Evolutionary conservation across 2,888 invertebrate species (phyloP), one percentile per base, ranked within the genome.

Genomic region (Tuta absoluta): DNA sequence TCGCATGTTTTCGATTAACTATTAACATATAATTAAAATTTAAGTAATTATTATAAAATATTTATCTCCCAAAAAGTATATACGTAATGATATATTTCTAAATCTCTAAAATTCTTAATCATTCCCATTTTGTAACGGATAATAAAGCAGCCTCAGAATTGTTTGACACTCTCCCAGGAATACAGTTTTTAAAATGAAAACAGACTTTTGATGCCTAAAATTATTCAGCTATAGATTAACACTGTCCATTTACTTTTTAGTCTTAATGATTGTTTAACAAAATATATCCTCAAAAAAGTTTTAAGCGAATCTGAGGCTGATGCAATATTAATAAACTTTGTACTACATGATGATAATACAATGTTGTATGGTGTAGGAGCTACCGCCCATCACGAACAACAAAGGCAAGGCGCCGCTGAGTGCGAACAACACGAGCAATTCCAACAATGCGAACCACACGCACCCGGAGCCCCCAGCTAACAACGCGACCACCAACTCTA

Each of bases 331-430:
- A 3, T 8, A 45, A 23, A 33, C 33, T 8, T 2, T n/a, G n/a
- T n/a, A 63, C 5, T 21, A 17, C 8, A 37, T n/a, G 17, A 12
- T 48, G 19, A 53, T 12, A 51, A 51, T 23, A 19, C n/a, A 1
- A 21, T 51, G 33, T 66, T 66, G 23, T 69, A 62, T 71, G 66
- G 64, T 67, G 10, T 80, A 92, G 92, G 92, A 92, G 74, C 78
- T 92, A 68, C 91, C 92, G 48, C 91, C 92, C 51, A 88, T 91
- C 63, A 87, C 70, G 41, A 89, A 89, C 78, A 90, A 89, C 81
- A 91, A 90, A 72, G 58, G 73, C 71, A 81, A 81, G 69, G 65
- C 78, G 58, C 72, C 80, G 65, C 62, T 65, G 62, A 85, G 85
- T 78, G 73, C 81, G 65, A 63, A 66, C 65, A 85, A 86, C 78